phyloP scores from a whole-genome alignment of 2,113 vertebrate species.

The Petaurus breviceps region DNA sequence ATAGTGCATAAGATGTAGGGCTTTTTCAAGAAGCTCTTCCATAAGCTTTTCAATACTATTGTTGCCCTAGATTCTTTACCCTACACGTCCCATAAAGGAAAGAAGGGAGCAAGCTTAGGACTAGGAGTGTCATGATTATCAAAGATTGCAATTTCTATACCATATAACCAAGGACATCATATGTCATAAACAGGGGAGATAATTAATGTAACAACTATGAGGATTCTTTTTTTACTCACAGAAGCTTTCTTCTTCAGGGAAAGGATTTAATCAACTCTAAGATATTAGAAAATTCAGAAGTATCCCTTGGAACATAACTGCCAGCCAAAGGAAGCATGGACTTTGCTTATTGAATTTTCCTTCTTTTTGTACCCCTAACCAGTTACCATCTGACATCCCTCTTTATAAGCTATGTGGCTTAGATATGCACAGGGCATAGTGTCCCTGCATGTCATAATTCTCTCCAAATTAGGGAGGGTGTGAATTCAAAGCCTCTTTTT shows the following conservation, averaged over 20 bases:
- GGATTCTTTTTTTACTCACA: background rate
- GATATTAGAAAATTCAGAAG: background rate
- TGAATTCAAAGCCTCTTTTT: background rate
- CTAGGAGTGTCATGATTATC: background rate
- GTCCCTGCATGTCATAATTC: background rate
- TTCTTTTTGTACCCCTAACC: background rate
- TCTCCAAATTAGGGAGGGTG: background rate
- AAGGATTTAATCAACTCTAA: background rate
- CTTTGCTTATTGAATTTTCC: background rate
- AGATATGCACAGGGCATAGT: constrained; percentile 17
- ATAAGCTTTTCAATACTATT: background rate
- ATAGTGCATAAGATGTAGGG: background rate
- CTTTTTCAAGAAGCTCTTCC: constrained; percentile 6
- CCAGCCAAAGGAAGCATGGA: background rate
- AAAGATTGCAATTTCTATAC: background rate
- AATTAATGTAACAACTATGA: background rate
- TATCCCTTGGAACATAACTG: background rate
- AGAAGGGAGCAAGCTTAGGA: background rate
- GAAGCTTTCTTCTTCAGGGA: background rate
- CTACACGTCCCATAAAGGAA: background rate
- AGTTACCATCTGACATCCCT: background rate
- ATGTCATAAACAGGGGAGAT: background rate
- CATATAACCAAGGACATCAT: background rate
- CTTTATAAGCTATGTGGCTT: background rate
- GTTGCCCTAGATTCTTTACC: background rate